Evolutionary conservation across 2,888 invertebrate genomes (phyloP).

Genomic region (Fragum sueziense): DNA sequence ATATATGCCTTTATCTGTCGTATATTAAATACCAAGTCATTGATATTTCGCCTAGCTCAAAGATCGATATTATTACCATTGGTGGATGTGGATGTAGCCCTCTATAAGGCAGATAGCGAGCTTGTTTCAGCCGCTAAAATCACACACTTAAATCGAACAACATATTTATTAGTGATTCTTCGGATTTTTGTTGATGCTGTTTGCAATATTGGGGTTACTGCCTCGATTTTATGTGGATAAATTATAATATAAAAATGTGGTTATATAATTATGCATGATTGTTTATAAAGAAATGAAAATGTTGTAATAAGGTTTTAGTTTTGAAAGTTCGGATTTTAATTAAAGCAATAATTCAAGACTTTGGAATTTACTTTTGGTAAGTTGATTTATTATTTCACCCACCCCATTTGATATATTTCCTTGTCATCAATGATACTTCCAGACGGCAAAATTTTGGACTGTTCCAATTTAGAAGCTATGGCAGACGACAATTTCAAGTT

Average conservation of each 20-base stretch:
- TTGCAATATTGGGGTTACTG: not conserved
- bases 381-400: not conserved
- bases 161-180: constrained; percentile 3
- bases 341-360: not conserved
- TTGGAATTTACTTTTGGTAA: constrained; percentile 5
- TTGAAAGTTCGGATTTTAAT: not conserved
- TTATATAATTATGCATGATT: not conserved
- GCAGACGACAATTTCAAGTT: no score
- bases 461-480: no score
- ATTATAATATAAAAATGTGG: not conserved
- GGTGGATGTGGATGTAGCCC: constrained; percentile 14
- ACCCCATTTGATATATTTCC: no score
- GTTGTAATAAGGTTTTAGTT: not conserved
- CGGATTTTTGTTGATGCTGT: constrained; percentile 11
- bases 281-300: not conserved
- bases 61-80: not conserved
- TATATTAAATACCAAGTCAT: constrained; percentile 18
- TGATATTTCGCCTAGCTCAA: constrained; percentile 7
- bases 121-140: constrained; percentile 9
- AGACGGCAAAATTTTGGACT: no score
- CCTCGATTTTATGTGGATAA: not conserved
- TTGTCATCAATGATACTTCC: no score
- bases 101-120: constrained; percentile 1
- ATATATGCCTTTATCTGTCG: not conserved
- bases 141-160: constrained; percentile 8